These are phyloP conservation scores for Microcebus griseorufus DNA, from an alignment of 2,113 vertebrate genomes.

Conservation along the genomic window DNA sequence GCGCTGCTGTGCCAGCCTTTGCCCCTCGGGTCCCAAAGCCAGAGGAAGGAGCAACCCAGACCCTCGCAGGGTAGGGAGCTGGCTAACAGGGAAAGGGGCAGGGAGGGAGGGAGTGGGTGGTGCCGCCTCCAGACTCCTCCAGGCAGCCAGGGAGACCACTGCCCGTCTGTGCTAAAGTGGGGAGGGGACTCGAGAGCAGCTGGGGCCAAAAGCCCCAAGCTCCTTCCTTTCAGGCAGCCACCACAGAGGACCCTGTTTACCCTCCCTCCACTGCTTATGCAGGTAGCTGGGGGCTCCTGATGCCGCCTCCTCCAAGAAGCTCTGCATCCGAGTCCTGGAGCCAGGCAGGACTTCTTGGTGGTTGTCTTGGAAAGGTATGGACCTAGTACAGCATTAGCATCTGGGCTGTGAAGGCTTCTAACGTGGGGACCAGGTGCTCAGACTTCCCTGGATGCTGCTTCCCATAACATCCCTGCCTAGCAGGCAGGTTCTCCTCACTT, in stretches of 20 bases:
- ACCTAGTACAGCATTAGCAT: neutral
- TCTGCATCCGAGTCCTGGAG: neutral
- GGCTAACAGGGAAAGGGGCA: neutral
- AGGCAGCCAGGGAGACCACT: neutral
- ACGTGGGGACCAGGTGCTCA: neutral
- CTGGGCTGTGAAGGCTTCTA: neutral
- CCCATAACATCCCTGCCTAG: neutral
- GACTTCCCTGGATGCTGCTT: neutral
- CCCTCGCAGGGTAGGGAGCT: neutral
- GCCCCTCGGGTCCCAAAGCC: neutral
- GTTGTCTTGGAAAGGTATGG: neutral
- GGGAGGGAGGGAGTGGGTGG: accelerated
- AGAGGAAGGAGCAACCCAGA: neutral
- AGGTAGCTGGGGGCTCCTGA: neutral
- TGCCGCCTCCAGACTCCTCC: neutral
- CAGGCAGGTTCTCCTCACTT: neutral
- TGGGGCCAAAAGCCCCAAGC: neutral
- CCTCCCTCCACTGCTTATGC: neutral
- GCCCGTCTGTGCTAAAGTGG: neutral
- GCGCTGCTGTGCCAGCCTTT: neutral
- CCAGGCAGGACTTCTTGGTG: neutral
- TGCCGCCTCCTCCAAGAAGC: neutral
- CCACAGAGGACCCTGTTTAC: neutral
- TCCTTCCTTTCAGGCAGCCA: neutral
- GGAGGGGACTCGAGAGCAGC: neutral